Conservation (phyloP, 2,888 invertebrate genomes). For the Steinernema scapterisci region DNA sequence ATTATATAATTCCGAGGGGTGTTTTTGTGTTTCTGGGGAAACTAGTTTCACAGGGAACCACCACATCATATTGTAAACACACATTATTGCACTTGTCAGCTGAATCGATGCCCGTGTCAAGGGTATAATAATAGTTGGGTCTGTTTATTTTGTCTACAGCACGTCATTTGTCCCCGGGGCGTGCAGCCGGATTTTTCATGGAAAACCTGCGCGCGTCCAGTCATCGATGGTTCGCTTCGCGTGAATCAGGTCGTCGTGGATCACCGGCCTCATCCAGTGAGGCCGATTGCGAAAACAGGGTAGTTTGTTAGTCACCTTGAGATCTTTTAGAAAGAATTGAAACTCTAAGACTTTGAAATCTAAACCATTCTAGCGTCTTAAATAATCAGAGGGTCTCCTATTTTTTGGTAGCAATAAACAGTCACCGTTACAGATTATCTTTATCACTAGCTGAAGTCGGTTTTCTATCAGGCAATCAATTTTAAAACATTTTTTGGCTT, state of each 20-base stretch:
- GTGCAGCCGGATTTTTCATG: no score
- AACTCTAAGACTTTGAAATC: no score
- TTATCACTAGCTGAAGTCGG: background rate
- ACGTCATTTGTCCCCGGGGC: constrained; percentile 4
- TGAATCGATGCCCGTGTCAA: background rate
- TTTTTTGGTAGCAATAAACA: no score
- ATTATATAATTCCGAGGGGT: background rate
- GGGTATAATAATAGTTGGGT: background rate
- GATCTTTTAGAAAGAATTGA: background rate
- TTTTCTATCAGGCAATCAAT: background rate
- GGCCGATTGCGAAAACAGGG: background rate
- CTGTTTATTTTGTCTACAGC: constrained; percentile 21
- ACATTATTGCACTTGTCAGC: constrained; percentile 4
- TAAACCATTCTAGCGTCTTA: no score
- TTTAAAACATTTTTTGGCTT: background rate
- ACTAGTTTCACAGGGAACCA: constrained; percentile 27
- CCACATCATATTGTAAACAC: constrained; percentile 9
- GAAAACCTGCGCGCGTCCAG: no score
- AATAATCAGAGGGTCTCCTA: no score
- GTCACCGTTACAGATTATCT: background rate
- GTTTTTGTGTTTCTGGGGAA: constrained; percentile 1
- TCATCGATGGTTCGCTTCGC: background rate
- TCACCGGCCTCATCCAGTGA: background rate
- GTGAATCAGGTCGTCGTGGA: background rate
- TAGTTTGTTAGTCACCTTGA: no score